These are phyloP conservation scores for Bembecia ichneumoniformis DNA, from an alignment of 2,888 invertebrate genomes.

Conservation along the genomic window DNA sequence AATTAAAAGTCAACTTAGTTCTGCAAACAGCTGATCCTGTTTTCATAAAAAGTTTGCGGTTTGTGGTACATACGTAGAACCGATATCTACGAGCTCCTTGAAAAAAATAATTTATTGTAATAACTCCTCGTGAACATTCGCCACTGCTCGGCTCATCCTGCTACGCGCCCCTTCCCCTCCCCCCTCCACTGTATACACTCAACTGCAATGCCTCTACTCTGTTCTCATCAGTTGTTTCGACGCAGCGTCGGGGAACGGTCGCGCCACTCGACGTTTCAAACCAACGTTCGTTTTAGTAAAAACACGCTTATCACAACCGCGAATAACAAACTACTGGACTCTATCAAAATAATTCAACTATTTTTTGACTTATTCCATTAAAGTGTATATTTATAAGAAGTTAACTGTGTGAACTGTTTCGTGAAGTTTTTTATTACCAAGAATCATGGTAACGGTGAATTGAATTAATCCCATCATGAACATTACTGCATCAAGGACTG, in stretches of 20 bases:
- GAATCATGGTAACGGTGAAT: constrained; percentile 27
- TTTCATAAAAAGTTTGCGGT: constrained; percentile 55
- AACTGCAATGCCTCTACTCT: constrained; percentile 61
- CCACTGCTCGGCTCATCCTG: constrained; percentile 62
- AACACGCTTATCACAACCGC: constrained; percentile 58
- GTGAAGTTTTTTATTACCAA: constrained; percentile 30
- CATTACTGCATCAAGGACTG: constrained; percentile 39
- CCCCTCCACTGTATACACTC: constrained; percentile 49
- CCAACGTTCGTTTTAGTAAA: constrained; percentile 54
- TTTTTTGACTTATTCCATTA: constrained; percentile 4
- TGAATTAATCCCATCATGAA: constrained; percentile 36
- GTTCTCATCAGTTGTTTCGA: constrained; percentile 59
- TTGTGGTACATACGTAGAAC: constrained; percentile 42
- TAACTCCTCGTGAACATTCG: constrained; percentile 69
- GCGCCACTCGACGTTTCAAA: constrained; percentile 56
- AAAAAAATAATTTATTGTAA: constrained; percentile 69
- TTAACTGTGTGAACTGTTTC: constrained; percentile 35
- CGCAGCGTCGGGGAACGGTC: constrained; percentile 63
- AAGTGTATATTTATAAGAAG: constrained; percentile 14
- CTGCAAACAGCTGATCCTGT: constrained; percentile 37
- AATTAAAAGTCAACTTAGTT: constrained; percentile 14
- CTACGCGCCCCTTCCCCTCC: constrained; percentile 35
- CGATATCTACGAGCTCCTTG: constrained; percentile 59
- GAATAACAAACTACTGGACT: constrained; percentile 32
- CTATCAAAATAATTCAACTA: constrained; percentile 13